phyloP scores from a whole-genome alignment of 53 echinoderm and acorn worm species.

The Echinarachnius parma region DNA sequence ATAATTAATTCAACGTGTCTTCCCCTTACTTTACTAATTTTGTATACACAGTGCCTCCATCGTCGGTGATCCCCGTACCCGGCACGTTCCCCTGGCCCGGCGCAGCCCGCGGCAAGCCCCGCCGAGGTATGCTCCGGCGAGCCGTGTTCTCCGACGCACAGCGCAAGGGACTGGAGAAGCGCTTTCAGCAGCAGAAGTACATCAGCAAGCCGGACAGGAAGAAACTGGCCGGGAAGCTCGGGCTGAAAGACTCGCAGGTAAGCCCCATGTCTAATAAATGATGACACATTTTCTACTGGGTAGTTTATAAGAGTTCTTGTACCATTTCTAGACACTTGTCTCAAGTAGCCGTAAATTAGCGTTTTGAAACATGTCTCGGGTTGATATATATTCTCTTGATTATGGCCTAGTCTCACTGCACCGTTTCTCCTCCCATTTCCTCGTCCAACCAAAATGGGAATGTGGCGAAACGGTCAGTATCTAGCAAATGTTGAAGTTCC shows the following conservation, averaged over 20 bases:
- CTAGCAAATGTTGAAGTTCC: too few species aligned
- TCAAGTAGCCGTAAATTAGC: too few species aligned
- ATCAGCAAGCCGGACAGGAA: constrained; percentile 98
- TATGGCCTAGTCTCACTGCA: neutral
- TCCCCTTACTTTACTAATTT: constrained; percentile 1
- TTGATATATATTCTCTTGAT: neutral
- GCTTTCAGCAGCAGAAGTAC: constrained; percentile 97
- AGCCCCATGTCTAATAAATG: neutral
- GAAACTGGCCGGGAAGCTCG: constrained; percentile 90
- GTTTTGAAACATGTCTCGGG: neutral
- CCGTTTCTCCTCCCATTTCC: neutral
- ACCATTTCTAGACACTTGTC: neutral
- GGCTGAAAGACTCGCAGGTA: constrained; percentile 97
- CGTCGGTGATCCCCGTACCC: constrained; percentile 89
- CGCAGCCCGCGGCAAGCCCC: constrained; percentile 84
- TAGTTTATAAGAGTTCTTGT: neutral
- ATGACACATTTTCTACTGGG: neutral
- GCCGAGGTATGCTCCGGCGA: constrained; percentile 88
- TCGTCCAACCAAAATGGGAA: too few species aligned
- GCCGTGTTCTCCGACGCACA: constrained; percentile 97
- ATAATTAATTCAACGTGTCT: neutral
- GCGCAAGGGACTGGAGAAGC: constrained; percentile 90
- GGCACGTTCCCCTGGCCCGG: constrained; percentile 98
- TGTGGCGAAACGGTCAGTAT: too few species aligned
- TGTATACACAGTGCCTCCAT: constrained; percentile 54